These are phyloP conservation scores for Triplophysa yarkandensis DNA, from an alignment of 2,797 vertebrate genomes.

Conservation along the genomic window DNA sequence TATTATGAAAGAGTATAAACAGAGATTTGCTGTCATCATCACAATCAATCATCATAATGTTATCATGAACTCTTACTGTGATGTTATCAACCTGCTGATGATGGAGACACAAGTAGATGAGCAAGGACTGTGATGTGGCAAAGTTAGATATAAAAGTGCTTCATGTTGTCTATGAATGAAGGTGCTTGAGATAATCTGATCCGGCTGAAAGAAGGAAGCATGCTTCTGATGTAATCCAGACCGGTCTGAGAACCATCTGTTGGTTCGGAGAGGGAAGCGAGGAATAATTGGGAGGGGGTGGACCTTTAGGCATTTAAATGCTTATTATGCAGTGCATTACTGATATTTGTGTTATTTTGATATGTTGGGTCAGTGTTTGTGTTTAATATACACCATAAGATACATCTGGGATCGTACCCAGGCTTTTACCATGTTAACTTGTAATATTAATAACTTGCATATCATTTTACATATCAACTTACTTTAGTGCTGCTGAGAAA, in stretches of 20 bases:
- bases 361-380: no score
- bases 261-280: background rate
- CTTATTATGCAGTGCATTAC: background rate
- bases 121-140: background rate
- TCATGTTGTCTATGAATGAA: constrained; percentile 54
- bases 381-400: no score
- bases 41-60: no score
- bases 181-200: constrained; percentile 55
- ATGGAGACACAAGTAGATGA: background rate
- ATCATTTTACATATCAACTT: background rate
- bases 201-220: constrained; percentile 14
- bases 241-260: background rate
- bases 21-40: no score
- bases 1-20: no score
- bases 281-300: background rate
- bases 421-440: no score
- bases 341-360: no score
- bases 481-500: background rate
- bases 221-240: constrained; percentile 24
- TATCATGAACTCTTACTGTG: background rate
- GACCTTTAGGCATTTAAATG: background rate
- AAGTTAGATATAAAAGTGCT: constrained; percentile 7
- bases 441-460: background rate
- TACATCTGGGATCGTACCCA: no score
- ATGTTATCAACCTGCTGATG: background rate